A percentile compares a stretch with the other conserved stretches of the same genome.
Conservation (phyloP, 2,888 invertebrate species). For the Caenorhabditis japonica region DNA sequence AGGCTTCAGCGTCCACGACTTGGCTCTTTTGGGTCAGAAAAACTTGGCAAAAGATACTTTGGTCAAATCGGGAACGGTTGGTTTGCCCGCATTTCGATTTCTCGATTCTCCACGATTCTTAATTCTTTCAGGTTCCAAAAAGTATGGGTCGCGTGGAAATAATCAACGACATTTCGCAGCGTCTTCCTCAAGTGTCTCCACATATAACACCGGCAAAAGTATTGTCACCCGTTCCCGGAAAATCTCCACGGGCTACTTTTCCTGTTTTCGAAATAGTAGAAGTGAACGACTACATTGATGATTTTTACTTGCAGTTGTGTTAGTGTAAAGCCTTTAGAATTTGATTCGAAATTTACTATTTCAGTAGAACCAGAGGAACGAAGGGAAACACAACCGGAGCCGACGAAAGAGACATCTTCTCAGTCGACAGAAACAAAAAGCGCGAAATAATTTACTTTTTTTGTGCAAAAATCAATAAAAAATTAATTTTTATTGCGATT, state of each 20-base stretch:
- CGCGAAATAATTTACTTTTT: too few relatives aligned
- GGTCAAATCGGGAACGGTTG: conserved; percentile 7
- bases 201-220: too few relatives aligned
- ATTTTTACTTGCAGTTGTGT: conserved; percentile 33
- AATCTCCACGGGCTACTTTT: neutral
- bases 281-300: conserved; percentile 30
- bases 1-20: conserved; percentile 46
- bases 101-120: neutral
- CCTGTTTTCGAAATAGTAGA: conserved; percentile 14
- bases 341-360: too few relatives aligned
- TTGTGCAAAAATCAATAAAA: too few relatives aligned
- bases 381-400: too few relatives aligned
- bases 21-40: conserved; percentile 38
- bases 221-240: neutral
- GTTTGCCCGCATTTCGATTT: neutral
- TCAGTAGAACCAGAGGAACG: too few relatives aligned
- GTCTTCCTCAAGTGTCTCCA: neutral
- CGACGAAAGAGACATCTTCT: too few relatives aligned
- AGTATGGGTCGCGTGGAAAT: conserved; percentile 22
- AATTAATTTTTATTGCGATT: too few relatives aligned
- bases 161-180: neutral
- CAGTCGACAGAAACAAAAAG: too few relatives aligned
- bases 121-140: neutral
- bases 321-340: neutral
- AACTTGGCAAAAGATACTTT: conserved; percentile 10